A percentile compares a stretch with the other conserved stretches of the same genome.
Conservation (phyloP, 2,797 vertebrate species). For the Arremon aurantiirostris region DNA sequence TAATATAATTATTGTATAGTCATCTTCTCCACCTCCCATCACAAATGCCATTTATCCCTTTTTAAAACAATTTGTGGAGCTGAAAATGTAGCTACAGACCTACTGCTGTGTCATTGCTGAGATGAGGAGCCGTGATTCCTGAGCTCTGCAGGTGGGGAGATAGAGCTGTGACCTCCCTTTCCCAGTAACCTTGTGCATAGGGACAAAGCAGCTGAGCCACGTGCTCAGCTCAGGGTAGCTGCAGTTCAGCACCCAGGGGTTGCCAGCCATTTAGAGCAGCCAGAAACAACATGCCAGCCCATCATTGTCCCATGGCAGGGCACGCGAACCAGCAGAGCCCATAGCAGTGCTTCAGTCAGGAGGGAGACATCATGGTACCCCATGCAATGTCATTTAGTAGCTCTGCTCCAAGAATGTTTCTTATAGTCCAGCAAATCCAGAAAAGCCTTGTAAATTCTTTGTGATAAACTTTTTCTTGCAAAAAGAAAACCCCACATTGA, state of each 20-base stretch:
- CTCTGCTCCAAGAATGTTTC: background rate
- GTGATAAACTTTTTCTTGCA: background rate
- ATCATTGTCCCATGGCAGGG: background rate
- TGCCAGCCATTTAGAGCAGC: background rate
- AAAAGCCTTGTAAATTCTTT: background rate
- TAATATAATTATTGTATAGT: background rate
- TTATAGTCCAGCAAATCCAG: background rate
- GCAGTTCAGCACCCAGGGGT: background rate
- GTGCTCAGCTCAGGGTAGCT: background rate
- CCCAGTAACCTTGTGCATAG: background rate
- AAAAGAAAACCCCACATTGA: no score
- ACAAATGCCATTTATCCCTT: background rate
- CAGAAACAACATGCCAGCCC: background rate
- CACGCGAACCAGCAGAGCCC: background rate
- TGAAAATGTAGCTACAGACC: background rate
- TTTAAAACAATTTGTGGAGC: background rate
- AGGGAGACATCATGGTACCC: background rate
- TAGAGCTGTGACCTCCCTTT: background rate
- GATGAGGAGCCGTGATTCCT: background rate
- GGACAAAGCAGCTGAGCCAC: background rate
- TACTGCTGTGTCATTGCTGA: background rate
- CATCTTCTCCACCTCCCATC: background rate
- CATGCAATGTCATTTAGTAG: background rate
- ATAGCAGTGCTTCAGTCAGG: background rate
- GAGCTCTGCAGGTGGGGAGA: background rate